Evolutionary conservation across 2,888 invertebrate species (phyloP).

Genomic region (Apamea monoglypha): DNA sequence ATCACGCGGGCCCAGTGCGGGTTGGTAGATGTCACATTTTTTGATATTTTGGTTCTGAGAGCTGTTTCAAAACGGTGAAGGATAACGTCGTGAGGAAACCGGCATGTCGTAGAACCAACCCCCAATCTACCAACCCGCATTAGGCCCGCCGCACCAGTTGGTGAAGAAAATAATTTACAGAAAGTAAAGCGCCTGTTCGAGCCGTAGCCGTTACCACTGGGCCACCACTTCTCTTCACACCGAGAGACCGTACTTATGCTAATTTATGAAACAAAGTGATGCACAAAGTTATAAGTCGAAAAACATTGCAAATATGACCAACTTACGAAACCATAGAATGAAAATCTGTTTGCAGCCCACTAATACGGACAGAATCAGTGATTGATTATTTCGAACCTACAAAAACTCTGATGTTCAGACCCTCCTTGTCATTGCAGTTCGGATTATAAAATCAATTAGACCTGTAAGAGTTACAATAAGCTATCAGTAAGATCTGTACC

Average conservation of each 20-base stretch:
- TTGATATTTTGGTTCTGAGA: background rate
- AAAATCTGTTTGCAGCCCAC: background rate
- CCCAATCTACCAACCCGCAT: too few relatives aligned
- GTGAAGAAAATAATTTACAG: background rate
- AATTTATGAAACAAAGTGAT: background rate
- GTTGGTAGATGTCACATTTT: background rate
- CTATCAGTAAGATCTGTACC: conserved; percentile 49
- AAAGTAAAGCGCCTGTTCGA: background rate
- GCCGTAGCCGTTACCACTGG: background rate
- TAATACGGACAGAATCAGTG: conserved; percentile 17
- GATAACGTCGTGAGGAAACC: too few relatives aligned
- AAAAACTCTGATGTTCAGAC: conserved; percentile 24
- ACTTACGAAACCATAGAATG: conserved; percentile 14
- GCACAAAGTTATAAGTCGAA: background rate
- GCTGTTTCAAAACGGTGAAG: too few relatives aligned
- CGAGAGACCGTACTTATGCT: background rate
- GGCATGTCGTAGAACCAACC: too few relatives aligned
- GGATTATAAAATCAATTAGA: conserved; percentile 55
- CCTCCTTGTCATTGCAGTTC: conserved; percentile 32
- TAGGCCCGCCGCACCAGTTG: too few relatives aligned
- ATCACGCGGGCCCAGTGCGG: too few relatives aligned
- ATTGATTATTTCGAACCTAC: conserved; percentile 17
- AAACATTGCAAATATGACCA: background rate
- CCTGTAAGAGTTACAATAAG: conserved; percentile 41
- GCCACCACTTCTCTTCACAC: background rate